A percentile compares a stretch with the other conserved stretches of the same genome.
Evolutionary conservation across 2,797 vertebrate species (phyloP).

Genomic region (Selene dorsalis): DNA sequence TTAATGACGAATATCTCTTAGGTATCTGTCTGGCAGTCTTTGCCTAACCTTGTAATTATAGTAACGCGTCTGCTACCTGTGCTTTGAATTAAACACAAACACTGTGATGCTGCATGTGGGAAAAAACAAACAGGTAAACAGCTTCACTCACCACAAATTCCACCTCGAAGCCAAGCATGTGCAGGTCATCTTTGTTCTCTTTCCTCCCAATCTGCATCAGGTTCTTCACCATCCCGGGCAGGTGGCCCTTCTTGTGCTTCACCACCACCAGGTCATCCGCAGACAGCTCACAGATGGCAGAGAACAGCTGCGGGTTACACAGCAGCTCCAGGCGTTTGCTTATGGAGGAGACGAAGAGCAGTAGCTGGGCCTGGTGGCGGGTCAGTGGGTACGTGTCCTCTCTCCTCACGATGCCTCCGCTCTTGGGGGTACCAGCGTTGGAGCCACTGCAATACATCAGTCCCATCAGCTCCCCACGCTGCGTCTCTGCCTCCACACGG

Average conservation of each 20-base stretch:
- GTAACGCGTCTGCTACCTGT: too few species aligned
- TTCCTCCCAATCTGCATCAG: constrained; percentile 82
- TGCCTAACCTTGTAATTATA: background rate
- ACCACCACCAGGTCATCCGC: constrained; percentile 84
- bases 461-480: constrained; percentile 73
- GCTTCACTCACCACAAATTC: constrained; percentile 79
- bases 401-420: constrained; percentile 69
- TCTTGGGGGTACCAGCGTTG: constrained; percentile 62
- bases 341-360: constrained; percentile 78
- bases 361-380: constrained; percentile 84
- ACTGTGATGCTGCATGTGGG: too few species aligned
- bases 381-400: constrained; percentile 80
- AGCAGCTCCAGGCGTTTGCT: constrained; percentile 81
- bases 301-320: constrained; percentile 83
- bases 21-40: background rate
- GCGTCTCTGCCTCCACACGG: constrained; percentile 69
- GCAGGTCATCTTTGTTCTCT: constrained; percentile 78
- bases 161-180: constrained; percentile 85
- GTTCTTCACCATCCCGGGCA: constrained; percentile 82
- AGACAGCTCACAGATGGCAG: constrained; percentile 81
- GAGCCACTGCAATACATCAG: constrained; percentile 66
- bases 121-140: background rate
- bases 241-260: constrained; percentile 75
- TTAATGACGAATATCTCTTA: background rate
- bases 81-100: too few species aligned